phyloP scores from a whole-genome alignment of 2,113 vertebrate genomes.

The Nannospalax galili region DNA sequence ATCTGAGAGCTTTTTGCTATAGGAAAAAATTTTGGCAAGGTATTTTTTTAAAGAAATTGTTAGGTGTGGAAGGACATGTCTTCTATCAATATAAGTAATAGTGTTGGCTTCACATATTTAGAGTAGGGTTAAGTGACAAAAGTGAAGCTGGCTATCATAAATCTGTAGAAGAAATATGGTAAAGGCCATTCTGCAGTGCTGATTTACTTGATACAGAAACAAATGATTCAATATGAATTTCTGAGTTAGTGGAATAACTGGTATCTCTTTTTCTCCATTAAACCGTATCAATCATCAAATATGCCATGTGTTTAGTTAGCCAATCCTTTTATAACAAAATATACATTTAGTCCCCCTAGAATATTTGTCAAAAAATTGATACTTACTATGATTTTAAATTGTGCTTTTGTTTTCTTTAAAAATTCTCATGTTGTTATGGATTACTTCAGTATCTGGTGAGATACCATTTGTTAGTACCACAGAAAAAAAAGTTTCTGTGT shows the following conservation, averaged over 20 bases:
- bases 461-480: background rate
- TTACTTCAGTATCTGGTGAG: slow-evolving; percentile 38
- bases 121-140: background rate
- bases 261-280: slow-evolving; percentile 27
- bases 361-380: background rate
- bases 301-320: background rate
- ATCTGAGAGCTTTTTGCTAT: slow-evolving; percentile 41
- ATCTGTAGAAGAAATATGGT: background rate
- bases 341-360: background rate
- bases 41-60: background rate
- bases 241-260: background rate
- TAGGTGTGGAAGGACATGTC: background rate
- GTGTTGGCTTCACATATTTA: background rate
- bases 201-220: background rate
- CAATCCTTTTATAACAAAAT: slow-evolving; percentile 39
- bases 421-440: background rate
- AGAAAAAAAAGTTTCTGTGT: too few relatives aligned
- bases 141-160: background rate
- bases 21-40: slow-evolving; percentile 26
- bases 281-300: background rate
- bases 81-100: background rate
- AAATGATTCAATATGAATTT: background rate
- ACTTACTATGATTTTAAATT: slow-evolving; percentile 53
- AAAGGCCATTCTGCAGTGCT: background rate
- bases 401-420: slow-evolving; percentile 20